Base-by-base conservation (phyloP, 2,113 vertebrate species). In the Aphyosemion australe region DNA sequence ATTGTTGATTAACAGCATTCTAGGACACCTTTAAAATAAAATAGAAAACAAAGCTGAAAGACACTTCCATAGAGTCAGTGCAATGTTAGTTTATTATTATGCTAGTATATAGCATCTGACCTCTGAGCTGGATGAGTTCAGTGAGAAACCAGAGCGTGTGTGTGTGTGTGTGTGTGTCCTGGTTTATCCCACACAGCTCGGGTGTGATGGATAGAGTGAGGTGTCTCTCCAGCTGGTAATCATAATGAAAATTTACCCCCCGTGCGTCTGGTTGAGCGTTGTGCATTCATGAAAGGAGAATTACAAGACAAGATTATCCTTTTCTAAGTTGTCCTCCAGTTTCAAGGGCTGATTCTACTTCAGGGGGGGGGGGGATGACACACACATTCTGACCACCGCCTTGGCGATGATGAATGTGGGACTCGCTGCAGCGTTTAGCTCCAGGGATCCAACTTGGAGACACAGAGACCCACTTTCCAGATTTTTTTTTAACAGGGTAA, bases 161-260 rank as follows among this genome's bases (percentile, higher is more conserved):
- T n/a, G n/a, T n/a, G n/a, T n/a, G n/a, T 48, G 45, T 53, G 58
- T 54, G 63, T 56, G 54, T 47, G 62, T 62, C 57, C 31, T 71
- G 53, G 53, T 60, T 7, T 12, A 60, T 82, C 61, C 73, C 42
- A 70, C 52, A 50, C 69, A 78, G 54, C 73, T 65, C n/a, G 13
- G 32, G 46, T 72, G 58, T 88, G 83, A 88, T 90, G 70, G 79
- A 87, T 90, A 64, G 71, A 78, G 67, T 61, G 70, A 79, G 74
- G 76, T 76, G 72, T 80, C 78, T 84, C 71, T 80, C 68, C 81
- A 87, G 84, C 77, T 90, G 86, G 79, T 78, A 81, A 78, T 83
- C 34, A 57, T 82, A 86, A 87, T 83, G 72, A 87, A 86, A 84
- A 78, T 79, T 78, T 76, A 74, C 72, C 64, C 73, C 52, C 12